These are phyloP conservation scores for Cynopterus sphinx DNA, from an alignment of 2,797 vertebrate genomes.

Conservation along the genomic window DNA sequence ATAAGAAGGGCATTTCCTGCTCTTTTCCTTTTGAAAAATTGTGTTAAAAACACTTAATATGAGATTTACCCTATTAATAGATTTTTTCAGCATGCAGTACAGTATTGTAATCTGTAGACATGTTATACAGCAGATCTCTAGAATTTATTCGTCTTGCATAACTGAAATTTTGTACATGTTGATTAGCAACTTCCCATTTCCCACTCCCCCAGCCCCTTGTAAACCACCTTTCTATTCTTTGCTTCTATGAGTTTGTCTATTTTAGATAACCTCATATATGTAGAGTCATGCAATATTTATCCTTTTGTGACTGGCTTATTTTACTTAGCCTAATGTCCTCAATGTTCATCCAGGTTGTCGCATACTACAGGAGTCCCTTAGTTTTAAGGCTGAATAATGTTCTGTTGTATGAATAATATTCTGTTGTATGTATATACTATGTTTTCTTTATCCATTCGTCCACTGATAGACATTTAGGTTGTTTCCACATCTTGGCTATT, in stretches of 20 bases:
- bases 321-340: background rate
- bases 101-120: background rate
- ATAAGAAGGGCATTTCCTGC: background rate
- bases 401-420: background rate
- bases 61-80: background rate
- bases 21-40: background rate
- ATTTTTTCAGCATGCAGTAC: background rate
- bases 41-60: background rate
- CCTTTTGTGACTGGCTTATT: background rate
- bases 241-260: background rate
- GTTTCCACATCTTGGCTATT: background rate
- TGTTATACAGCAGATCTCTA: background rate
- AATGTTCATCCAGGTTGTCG: background rate
- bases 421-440: background rate
- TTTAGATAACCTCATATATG: background rate
- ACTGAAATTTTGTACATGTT: background rate
- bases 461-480: background rate
- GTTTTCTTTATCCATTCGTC: background rate
- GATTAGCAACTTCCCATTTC: background rate
- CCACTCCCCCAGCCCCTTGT: background rate
- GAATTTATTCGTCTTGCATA: background rate
- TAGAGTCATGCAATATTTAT: background rate
- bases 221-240: background rate
- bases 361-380: background rate
- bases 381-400: background rate